Conservation (phyloP, 2,797 vertebrate species). For the Anabacerthia variegaticeps region DNA sequence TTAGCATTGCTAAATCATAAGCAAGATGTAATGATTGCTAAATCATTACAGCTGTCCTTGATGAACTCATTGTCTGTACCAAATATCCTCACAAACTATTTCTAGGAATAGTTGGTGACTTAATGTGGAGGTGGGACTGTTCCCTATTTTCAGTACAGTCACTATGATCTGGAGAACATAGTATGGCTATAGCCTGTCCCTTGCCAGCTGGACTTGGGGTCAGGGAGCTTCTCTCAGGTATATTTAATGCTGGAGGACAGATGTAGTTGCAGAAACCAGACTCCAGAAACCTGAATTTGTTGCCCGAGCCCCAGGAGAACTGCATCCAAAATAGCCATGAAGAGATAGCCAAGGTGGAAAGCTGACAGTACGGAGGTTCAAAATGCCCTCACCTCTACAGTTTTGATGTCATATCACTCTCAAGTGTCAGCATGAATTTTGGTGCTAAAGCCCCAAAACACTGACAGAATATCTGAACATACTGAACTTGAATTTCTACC, state of each 20-base stretch:
- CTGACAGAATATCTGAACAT: not conserved
- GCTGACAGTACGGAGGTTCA: not conserved
- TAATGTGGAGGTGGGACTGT: rapidly evolving
- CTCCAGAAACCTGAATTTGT: not conserved
- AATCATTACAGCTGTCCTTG: not conserved
- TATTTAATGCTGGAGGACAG: not conserved
- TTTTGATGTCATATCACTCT: not conserved
- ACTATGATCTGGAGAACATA: not conserved
- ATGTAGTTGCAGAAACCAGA: not conserved
- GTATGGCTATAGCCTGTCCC: not conserved
- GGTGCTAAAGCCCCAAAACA: not conserved
- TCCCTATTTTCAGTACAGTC: not conserved
- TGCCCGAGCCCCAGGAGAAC: not conserved
- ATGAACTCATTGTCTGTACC: not conserved
- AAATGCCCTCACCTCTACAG: not conserved
- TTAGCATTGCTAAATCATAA: too few relatives aligned
- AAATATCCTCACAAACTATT: not conserved
- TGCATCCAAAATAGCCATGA: not conserved
- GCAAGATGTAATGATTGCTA: too few relatives aligned
- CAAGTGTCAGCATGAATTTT: not conserved
- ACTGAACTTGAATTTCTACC: not conserved
- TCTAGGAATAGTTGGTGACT: not conserved
- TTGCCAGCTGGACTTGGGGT: not conserved
- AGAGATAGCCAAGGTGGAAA: not conserved
- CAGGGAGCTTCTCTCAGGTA: not conserved